A percentile compares a stretch with the other conserved stretches of the same genome.
These are phyloP conservation scores for Acleris holmiana DNA, from an alignment of 2,888 invertebrate species.

Conservation along the genomic window DNA sequence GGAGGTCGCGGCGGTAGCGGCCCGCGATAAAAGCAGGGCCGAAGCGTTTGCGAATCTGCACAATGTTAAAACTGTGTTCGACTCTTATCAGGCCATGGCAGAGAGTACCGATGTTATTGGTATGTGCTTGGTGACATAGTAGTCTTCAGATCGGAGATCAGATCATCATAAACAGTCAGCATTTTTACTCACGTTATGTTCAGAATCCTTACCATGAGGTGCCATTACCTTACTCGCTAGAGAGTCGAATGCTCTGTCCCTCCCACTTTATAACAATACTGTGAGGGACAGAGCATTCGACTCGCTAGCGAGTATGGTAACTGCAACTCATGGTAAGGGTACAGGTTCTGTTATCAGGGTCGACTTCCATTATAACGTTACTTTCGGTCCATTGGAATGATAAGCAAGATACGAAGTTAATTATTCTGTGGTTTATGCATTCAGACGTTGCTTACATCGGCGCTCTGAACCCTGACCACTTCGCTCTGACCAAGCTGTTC, in stretches of 20 bases:
- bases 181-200: too few relatives aligned
- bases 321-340: too few relatives aligned
- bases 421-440: constrained; percentile 38
- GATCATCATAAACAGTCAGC: too few relatives aligned
- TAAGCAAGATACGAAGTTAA: neutral
- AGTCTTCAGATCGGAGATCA: too few relatives aligned
- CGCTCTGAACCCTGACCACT: constrained; percentile 90
- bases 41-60: constrained; percentile 18
- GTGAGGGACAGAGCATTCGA: too few relatives aligned
- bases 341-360: too few relatives aligned
- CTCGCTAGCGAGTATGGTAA: too few relatives aligned
- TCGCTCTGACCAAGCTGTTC: constrained; percentile 88
- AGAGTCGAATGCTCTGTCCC: too few relatives aligned
- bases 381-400: neutral
- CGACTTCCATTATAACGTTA: too few relatives aligned
- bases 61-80: constrained; percentile 19
- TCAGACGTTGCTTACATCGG: constrained; percentile 95
- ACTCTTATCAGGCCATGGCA: constrained; percentile 26
- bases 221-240: too few relatives aligned
- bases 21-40: constrained; percentile 14
- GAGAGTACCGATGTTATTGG: constrained; percentile 22
- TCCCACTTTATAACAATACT: too few relatives aligned
- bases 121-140: neutral
- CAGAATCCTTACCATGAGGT: too few relatives aligned
- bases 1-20: constrained; percentile 19